Base-by-base conservation (phyloP, 2,113 vertebrate genomes). In the Lanius collurio region DNA sequence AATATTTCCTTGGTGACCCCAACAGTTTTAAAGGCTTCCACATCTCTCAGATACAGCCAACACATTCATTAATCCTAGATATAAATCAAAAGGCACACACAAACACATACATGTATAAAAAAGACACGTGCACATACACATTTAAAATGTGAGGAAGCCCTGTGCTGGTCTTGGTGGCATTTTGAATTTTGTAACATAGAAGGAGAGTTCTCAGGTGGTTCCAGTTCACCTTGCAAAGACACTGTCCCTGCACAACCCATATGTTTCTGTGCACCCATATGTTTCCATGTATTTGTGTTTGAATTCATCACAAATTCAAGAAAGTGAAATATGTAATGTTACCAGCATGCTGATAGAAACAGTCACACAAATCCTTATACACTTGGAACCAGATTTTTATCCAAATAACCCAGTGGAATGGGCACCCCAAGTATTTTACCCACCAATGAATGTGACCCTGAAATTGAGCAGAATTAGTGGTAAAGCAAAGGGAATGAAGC, bases 121-220 rank as follows among this genome's bases (percentile, higher is more conserved):
- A 31, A 26, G 4, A 49, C 8, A 14, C 22, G 22, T 0, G 0
- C 16, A 22, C 3, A 6, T 11, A 59, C 19, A 41, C 33, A 21
- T 71, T 70, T 47, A n/a, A 91, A 75, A 67, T 24, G 5, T 17
- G 17, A 11, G n/a, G 31, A 33, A 73, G 41, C 37, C 49, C 50
- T 16, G 0, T 19, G 13, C 50, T 26, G 71, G 59, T 22, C 28
- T n/a, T 31, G 33, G 33, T 44, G 27, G 50, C 41, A 41, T 62
- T 80, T 73, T 42, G 13, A 55, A 79, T 73, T 83, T 53, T 53
- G 22, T 23, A 79, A 37, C 55, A 57, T 41, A 74, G 35, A 64
- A 75, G 24, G 13, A 93, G 37, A 93, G 26, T 49, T 79, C 7
- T 63, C 6, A 9, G 44, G 18, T 0, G 0, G 60, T 30, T 78